Percentiles rank a stretch among this genome's conserved stretches.
These are phyloP conservation scores for Cossypha caffra DNA, from an alignment of 2,797 vertebrate genomes.

Conservation along the genomic window DNA sequence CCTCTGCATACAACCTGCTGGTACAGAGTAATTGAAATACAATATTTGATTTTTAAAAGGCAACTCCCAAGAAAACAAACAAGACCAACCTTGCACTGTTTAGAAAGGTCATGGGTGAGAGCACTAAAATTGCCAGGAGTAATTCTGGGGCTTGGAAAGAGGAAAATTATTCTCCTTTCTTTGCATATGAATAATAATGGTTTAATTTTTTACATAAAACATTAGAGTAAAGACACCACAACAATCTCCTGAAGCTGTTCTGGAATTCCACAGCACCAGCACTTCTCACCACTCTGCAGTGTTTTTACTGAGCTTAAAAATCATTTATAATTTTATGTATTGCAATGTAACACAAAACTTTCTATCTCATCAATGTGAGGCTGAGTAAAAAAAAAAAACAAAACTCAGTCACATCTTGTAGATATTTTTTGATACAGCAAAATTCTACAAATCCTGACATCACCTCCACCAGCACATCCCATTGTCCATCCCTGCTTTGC, in stretches of 20 bases:
- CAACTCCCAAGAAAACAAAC: background rate
- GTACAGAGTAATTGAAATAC: accelerated
- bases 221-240: background rate
- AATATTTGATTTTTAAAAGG: background rate
- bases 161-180: background rate
- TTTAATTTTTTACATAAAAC: background rate
- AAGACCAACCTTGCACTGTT: background rate
- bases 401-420: accelerated
- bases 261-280: background rate
- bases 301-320: background rate
- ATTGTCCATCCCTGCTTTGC: accelerated
- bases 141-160: background rate
- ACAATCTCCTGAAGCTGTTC: background rate
- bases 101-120: background rate
- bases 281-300: background rate
- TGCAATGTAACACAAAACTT: accelerated
- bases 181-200: background rate
- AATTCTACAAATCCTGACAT: background rate
- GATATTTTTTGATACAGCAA: background rate
- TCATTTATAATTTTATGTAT: background rate
- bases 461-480: background rate
- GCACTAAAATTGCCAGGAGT: background rate
- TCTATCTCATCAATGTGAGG: accelerated
- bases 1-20: background rate
- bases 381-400: background rate